These are phyloP conservation scores for Psix sp. DNA, from an alignment of 1,140 invertebrate species.

Conservation along the genomic window DNA sequence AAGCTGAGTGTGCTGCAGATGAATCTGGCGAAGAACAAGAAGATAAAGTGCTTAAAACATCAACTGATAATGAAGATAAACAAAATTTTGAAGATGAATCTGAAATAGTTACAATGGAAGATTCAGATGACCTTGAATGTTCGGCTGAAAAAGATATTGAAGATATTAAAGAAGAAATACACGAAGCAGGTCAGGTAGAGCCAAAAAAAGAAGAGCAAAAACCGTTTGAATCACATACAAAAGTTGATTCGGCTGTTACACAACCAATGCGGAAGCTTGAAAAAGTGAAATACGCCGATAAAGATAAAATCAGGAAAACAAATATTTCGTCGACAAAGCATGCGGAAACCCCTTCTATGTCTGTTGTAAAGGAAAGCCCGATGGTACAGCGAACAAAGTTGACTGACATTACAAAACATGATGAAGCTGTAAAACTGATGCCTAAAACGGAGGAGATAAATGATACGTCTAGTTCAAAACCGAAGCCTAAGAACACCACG, in stretches of 20 bases:
- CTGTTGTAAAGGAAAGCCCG: conserved; percentile 21
- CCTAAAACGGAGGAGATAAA: conserved; percentile 49
- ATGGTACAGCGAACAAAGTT: conserved; percentile 31
- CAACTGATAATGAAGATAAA: conserved; percentile 8
- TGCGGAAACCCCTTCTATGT: conserved; percentile 23
- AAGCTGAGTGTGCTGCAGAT: background rate
- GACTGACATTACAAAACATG: conserved; percentile 36
- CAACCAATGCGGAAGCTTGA: conserved; percentile 60
- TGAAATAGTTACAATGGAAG: background rate
- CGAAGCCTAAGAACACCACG: conserved; percentile 46
- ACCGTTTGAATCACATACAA: too few relatives aligned
- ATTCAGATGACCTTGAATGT: conserved; percentile 25
- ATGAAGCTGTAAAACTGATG: conserved; percentile 48
- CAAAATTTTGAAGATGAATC: conserved; percentile 8
- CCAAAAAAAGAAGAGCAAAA: background rate
- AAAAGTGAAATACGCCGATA: conserved; percentile 71
- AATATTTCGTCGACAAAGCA: conserved; percentile 12
- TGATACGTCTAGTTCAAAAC: conserved; percentile 46
- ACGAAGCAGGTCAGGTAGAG: background rate
- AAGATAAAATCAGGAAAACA: conserved; percentile 63
- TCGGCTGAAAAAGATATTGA: conserved; percentile 14
- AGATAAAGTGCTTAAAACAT: background rate
- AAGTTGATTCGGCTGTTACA: background rate
- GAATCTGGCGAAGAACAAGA: conserved; percentile 10
- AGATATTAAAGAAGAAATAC: background rate